Evolutionary conservation across 2,113 vertebrate genomes (phyloP), one percentile per base, ranked within the genome.

Genomic region (Rhineura floridana): DNA sequence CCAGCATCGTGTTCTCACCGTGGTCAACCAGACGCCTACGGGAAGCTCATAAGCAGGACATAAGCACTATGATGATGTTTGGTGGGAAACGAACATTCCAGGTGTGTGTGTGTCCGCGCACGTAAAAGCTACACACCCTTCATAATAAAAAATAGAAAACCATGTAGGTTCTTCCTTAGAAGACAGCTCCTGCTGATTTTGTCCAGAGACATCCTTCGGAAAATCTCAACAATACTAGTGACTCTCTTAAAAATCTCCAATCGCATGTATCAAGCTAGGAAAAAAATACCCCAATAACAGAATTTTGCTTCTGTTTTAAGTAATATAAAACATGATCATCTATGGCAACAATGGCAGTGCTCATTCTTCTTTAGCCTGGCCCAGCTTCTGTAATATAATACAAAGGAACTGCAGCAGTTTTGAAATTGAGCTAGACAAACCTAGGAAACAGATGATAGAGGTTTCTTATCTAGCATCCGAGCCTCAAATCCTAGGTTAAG

Each of bases 81-180:
- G 86, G 65, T 6, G 11, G 13, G 52, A 91, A 85, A 9, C 28
- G 11, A 89, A 93, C 88, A 78, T n/a, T n/a, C n/a, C n/a, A n/a
- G n/a, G n/a, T n/a, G n/a, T n/a, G n/a, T n/a, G n/a, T n/a, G n/a
- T n/a, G n/a, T n/a, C n/a, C n/a, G n/a, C n/a, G n/a, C n/a, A n/a
- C n/a, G n/a, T n/a, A n/a, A n/a, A 86, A 36, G 13, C 4, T 42
- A 21, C 85, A 36, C 63, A 70, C 42, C 2, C 42, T 87, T 28
- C 44, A 87, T 63, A 63, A 19, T 83, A 0, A 6, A 17, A 93
- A 87, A 69, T 85, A 48, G 15, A 90, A 90, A 90, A 89, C 4
- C 63, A 90, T 6, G 42, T 70, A 10, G 3, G 88, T 17, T n/a
- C 36, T 12, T 7, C 44, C 67, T 44, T 59, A 90, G 52, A 23